These are phyloP conservation scores for Myxocyprinus asiaticus DNA, from an alignment of 2,113 vertebrate genomes.

Conservation along the genomic window DNA sequence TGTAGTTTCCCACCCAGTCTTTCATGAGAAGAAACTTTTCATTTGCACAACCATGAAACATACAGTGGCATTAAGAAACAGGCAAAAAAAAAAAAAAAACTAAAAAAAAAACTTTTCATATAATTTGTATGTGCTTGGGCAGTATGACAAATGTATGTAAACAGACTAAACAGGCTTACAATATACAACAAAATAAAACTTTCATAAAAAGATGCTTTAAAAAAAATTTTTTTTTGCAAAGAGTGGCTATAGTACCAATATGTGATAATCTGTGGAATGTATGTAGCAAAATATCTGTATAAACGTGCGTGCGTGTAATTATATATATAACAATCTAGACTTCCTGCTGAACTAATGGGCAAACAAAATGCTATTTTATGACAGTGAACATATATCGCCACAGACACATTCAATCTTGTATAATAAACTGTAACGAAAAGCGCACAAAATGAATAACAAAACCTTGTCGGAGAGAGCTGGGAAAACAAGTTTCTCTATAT, in stretches of 20 bases:
- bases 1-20: slow-evolving; percentile 50
- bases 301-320: no score
- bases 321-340: no score
- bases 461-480: slow-evolving; percentile 2
- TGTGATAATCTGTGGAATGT: not conserved
- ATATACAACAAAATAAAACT: not conserved
- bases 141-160: slow-evolving; percentile 52
- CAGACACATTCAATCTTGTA: slow-evolving; percentile 25
- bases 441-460: not conserved
- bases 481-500: not conserved
- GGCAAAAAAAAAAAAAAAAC: no score
- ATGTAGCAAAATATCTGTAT: not conserved
- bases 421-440: not conserved
- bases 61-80: slow-evolving; percentile 56
- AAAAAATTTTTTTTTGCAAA: no score
- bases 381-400: slow-evolving; percentile 8
- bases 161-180: slow-evolving; percentile 39
- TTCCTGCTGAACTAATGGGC: not conserved
- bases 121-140: slow-evolving; percentile 66
- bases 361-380: not conserved
- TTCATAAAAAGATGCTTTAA: no score
- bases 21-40: slow-evolving; percentile 52
- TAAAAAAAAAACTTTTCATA: slow-evolving; percentile 30
- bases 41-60: slow-evolving; percentile 59
- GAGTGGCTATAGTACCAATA: slow-evolving; percentile 4